Base-by-base conservation (phyloP, 2,888 invertebrate genomes). In the Sphinx pinastri region DNA sequence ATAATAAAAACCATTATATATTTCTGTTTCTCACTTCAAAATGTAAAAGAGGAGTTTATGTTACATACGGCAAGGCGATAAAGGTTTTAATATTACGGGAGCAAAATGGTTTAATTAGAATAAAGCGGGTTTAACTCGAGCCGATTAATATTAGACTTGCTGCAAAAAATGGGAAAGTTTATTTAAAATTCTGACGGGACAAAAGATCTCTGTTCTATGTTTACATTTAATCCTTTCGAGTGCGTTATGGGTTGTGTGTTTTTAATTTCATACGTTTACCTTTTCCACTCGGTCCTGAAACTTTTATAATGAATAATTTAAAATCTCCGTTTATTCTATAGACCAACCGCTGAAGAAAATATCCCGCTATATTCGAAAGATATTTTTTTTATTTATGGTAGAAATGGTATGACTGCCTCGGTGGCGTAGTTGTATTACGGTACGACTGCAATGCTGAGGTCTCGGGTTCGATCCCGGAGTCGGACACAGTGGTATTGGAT, bases 1-100 rank as follows among this genome's bases (percentile, higher is more conserved):
- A 45, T 45, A 63, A 69, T 69, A 69, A 69, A 69, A 54, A 47
- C 16, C 69, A 45, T 54, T 25, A 54, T 54, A 60, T 38, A 59
- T 60, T 63, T 69, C 16, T 63, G 19, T 38, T 45, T 51, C 54
- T 11, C 16, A 45, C 59, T 52, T 45, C 16, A 12, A 60, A 59
- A 52, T 45, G 38, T 47, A 19, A 63, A 60, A 45, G 52, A 19
- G 51, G 14, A 16, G 45, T 63, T 16, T 1, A 12, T 63, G 13
- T 49, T 49, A 63, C 19, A 47, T 16, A 63, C 19, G 47, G 5
- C 49, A 19, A 19, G 12, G 10, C 13, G 11, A n/a, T 49, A 63
- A 63, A 63, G 13, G 19, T 19, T 49, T 49, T 19, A 13, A 13
- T 63, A 49, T 7, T 63, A 19, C 60, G 60, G n/a, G 49, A 19